Evolutionary conservation across 2,113 vertebrate genomes (phyloP), one percentile per base, ranked within the genome.

Genomic region (Pteruthius melanotis): DNA sequence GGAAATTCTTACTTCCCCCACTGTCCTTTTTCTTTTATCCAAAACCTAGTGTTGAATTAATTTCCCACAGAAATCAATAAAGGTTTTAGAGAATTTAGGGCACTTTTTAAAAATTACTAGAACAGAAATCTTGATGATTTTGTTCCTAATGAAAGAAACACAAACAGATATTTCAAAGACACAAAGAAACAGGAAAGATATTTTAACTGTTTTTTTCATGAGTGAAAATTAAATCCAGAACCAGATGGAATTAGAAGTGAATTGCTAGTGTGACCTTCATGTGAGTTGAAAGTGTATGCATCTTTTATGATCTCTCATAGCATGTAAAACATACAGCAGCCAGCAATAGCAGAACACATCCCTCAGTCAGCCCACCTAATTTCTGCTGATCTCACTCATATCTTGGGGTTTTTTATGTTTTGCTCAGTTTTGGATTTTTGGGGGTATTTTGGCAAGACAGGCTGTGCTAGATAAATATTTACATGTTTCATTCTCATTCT

Each of bases 381-480:
- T 96, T 95, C 82, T 90, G 77, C 86, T 94, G 87, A 87, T 94
- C 54, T 93, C 87, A 81, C 56, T 42, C 15, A 18, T 87, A 78
- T 84, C 17, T 53, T 75, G 24, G 18, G 22, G 4, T 2, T 64
- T 56, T 64, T 42, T 50, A 23, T 19, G 26, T 37, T 80, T 22
- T 64, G 20, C 44, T 86, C 1, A 0, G 9, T 10, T 81, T 66
- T 39, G 27, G 14, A 7, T 42, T 17, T 57, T 57, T 3, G 3
- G 35, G 39, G 30, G 6, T 1, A 7, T 52, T 44, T 60, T 53
- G 14, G 4, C 9, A 56, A 65, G 15, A 59, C 13, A 54, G 35
- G 56, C 37, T 97, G 37, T 95, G 49, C 78, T 61, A 15, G n/a
- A 44, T 95, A 92, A 71, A 92, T 94, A 93, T 95, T 87, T 93